Percentiles rank a stretch among this genome's conserved stretches.
These are phyloP conservation scores for Apamea sordens DNA, from an alignment of 2,888 invertebrate genomes.

Conservation along the genomic window DNA sequence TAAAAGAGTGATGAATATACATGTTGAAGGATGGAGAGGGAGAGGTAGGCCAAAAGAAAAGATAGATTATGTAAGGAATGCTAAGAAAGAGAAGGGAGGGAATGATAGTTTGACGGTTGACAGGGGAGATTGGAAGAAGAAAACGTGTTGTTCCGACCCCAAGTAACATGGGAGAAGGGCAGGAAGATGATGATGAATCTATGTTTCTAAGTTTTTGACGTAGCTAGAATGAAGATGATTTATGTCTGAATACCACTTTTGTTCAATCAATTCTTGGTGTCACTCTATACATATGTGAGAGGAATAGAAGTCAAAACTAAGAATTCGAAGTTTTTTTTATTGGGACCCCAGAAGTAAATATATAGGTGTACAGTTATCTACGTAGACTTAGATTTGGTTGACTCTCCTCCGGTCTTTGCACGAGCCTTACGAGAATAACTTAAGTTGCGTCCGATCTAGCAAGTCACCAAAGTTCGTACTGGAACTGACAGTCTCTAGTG, in stretches of 20 bases:
- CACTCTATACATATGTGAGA: neutral
- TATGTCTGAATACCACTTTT: neutral
- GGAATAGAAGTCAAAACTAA: neutral
- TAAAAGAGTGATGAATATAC: too few relatives aligned
- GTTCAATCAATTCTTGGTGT: neutral
- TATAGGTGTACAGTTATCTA: neutral
- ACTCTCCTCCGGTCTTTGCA: neutral
- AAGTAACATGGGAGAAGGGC: too few relatives aligned
- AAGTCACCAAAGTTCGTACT: neutral
- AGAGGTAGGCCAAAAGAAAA: too few relatives aligned
- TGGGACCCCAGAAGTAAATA: neutral
- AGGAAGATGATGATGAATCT: too few relatives aligned
- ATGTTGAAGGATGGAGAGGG: too few relatives aligned
- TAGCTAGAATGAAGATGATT: neutral
- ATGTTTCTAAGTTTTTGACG: neutral
- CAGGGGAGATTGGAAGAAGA: too few relatives aligned
- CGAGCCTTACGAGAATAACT: constrained; percentile 1
- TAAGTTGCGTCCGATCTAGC: neutral
- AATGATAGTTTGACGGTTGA: too few relatives aligned
- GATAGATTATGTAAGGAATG: too few relatives aligned
- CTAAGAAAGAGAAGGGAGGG: too few relatives aligned
- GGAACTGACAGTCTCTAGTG: neutral
- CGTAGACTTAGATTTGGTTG: neutral
- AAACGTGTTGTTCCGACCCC: too few relatives aligned
- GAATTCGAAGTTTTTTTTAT: neutral